Evolutionary conservation across 2,797 vertebrate genomes (phyloP), one percentile per base, ranked within the genome.

Genomic region (Diplodus sargus): DNA sequence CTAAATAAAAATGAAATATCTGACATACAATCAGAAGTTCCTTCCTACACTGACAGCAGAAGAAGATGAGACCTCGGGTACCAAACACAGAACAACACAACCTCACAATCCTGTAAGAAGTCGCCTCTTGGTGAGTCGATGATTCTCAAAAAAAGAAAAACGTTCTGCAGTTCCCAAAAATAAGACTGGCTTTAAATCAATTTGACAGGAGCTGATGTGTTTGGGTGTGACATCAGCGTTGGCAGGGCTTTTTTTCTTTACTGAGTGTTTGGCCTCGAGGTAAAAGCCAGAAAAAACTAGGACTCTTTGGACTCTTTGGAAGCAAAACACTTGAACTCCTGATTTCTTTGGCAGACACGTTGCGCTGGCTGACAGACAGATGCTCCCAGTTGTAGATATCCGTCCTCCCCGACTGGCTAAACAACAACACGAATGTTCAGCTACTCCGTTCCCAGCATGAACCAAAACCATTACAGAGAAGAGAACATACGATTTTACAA

Each of bases 291-390:
- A 66, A 53, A 39, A 53, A 45, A 65, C 58, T 69, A n/a, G 22
- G 66, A 72, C 23, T 56, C 59, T 84, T 43, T 49, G 57, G 34
- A 34, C 34, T 34, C 34, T 34, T 34, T 34, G 34, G 34, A 34
- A 74, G 43, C 42, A 25, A 68, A 67, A 45, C 69, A 60, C 67
- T 48, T 16, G 17, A 72, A 25, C 53, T 52, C 18, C 64, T 57
- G 76, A 72, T 56, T 45, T 51, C 62, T 89, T 74, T 75, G 76
- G 74, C 81, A 84, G 81, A 82, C 34, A 0, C 8, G 52, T 34
- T 17, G 4, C 73, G 58, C 23, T 66, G 76, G 59, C 57, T 25
- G 66, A 49, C 52, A 0, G 54, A 68, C 62, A 48, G 70, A 28
- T 64, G 81, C 72, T 63, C 66, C 57, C 47, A 66, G 61, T 34